Evolutionary conservation across 2,113 vertebrate species (phyloP).

Genomic region (Agelaius tricolor): DNA sequence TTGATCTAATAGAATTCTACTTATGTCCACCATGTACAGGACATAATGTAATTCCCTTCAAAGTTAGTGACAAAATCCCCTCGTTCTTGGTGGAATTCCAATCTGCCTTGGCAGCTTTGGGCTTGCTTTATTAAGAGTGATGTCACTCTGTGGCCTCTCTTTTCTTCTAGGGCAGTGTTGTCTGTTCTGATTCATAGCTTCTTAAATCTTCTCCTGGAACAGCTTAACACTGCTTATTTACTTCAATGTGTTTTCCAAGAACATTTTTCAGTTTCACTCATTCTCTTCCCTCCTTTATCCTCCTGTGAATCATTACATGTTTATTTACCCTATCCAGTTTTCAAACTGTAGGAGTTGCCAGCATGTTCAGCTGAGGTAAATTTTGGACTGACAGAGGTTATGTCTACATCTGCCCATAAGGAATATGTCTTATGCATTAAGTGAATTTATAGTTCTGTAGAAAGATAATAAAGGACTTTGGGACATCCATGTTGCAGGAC

Average conservation of each 20-base stretch:
- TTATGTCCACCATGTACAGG: conserved; percentile 16
- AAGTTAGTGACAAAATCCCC: conserved; percentile 35
- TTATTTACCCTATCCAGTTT: neutral
- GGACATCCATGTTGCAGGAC: neutral
- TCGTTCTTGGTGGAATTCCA: conserved; percentile 46
- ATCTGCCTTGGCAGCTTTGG: conserved; percentile 38
- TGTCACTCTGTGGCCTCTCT: conserved; percentile 1
- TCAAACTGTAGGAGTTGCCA: neutral
- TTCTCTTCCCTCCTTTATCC: neutral
- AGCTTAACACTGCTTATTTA: conserved; percentile 26
- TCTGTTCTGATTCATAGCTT: conserved; percentile 37
- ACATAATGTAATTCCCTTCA: conserved; percentile 40
- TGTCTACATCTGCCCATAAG: neutral
- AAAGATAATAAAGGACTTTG: neutral
- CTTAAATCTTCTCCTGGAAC: conserved; percentile 41
- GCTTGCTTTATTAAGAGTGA: conserved; percentile 50
- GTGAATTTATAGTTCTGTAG: neutral
- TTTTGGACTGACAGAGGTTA: neutral
- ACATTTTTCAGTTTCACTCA: neutral
- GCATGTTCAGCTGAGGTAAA: neutral
- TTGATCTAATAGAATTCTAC: conserved; percentile 64
- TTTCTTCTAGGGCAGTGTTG: conserved; percentile 8
- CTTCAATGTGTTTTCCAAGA: conserved; percentile 11
- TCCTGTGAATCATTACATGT: neutral
- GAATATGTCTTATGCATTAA: neutral